Conservation (phyloP, 2,797 vertebrate species). For the Iguana delicatissima region DNA sequence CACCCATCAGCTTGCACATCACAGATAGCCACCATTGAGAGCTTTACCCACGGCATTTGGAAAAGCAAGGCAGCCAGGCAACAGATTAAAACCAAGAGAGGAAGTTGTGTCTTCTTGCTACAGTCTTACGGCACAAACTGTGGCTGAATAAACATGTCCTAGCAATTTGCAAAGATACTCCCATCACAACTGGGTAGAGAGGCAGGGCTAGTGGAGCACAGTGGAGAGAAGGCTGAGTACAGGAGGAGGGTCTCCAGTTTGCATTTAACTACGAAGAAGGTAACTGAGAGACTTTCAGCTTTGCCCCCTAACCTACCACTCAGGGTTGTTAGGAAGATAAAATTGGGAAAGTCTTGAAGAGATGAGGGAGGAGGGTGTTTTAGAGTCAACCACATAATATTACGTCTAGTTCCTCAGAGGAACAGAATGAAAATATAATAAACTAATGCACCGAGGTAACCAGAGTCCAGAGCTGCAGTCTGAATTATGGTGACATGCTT, state of each 20-base stretch:
- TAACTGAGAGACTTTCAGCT: neutral
- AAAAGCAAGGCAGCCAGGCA: neutral
- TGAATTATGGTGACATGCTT: slow-evolving; percentile 64
- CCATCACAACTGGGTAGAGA: slow-evolving; percentile 54
- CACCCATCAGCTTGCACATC: neutral
- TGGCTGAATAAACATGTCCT: slow-evolving; percentile 31
- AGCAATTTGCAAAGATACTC: slow-evolving; percentile 21
- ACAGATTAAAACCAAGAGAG: neutral
- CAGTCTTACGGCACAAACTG: slow-evolving; percentile 36
- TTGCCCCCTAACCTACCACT: too few relatives aligned
- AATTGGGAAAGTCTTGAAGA: neutral
- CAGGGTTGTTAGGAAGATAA: neutral
- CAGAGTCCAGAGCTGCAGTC: slow-evolving; percentile 58
- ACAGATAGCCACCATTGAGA: neutral
- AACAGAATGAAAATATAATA: neutral
- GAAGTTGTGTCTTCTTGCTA: slow-evolving; percentile 47
- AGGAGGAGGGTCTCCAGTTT: too few relatives aligned
- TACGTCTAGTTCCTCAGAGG: neutral
- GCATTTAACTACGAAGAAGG: too few relatives aligned
- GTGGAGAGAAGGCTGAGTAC: neutral
- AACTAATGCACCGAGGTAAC: neutral
- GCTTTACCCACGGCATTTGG: neutral
- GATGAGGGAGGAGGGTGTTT: too few relatives aligned
- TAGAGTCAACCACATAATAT: too few relatives aligned
- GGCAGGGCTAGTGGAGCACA: slow-evolving; percentile 11